A percentile compares a stretch with the other conserved stretches of the same genome.
These are phyloP conservation scores for Phortica okadai DNA, from an alignment of 2,888 invertebrate species.

Conservation along the genomic window DNA sequence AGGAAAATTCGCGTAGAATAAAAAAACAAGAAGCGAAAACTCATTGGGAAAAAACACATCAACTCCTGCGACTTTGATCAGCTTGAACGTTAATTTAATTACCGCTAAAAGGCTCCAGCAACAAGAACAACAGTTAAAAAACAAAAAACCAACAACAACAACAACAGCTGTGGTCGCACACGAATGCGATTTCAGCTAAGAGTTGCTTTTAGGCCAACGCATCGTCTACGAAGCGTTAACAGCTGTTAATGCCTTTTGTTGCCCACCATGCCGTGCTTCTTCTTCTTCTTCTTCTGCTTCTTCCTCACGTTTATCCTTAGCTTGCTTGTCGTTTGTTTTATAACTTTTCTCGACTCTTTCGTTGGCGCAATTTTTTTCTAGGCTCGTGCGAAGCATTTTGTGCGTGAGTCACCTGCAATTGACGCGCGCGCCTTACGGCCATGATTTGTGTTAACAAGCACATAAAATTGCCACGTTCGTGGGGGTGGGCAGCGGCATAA, in stretches of 20 bases:
- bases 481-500: conserved; percentile 11
- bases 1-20: not conserved
- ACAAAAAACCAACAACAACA: conserved; percentile 38
- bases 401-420: conserved; percentile 65
- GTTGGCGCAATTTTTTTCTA: conserved; percentile 32
- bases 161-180: conserved; percentile 53
- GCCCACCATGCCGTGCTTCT: not conserved
- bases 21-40: not conserved
- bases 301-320: not conserved
- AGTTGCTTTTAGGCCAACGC: conserved; percentile 8
- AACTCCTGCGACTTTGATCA: conserved; percentile 11
- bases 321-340: conserved; percentile 1
- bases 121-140: conserved; percentile 38
- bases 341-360: not conserved
- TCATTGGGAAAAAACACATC: not conserved
- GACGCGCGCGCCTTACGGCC: conserved; percentile 47
- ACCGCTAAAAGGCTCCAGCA: conserved; percentile 54
- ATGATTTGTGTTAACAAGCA: conserved; percentile 30
- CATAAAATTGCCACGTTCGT: conserved; percentile 18
- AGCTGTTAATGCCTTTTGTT: conserved; percentile 52
- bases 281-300: not conserved
- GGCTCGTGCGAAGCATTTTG: conserved; percentile 53
- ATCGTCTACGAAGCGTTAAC: conserved; percentile 45
- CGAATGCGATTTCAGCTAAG: not conserved
- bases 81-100: conserved; percentile 60